Base-by-base conservation (phyloP, 2,113 vertebrate species). In the Menidia beryllina region DNA sequence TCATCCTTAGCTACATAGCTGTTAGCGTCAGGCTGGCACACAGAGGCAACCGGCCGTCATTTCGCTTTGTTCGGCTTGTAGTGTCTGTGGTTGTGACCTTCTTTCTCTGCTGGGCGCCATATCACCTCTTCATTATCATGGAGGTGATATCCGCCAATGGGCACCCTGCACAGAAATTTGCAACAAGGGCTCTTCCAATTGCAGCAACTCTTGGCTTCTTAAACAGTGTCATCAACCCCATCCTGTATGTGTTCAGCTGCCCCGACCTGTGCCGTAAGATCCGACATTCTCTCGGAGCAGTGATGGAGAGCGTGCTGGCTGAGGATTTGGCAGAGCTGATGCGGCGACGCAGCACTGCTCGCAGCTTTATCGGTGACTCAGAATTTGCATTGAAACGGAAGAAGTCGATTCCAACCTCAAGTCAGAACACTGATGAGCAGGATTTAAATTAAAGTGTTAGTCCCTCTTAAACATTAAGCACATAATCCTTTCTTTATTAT, bases 201-300 rank as follows among this genome's bases (percentile, higher is more conserved):
- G 62, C 79, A 17, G 79, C 83, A 20, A 87, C 75, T 4, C 64
- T 93, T 0, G 58, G 88, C 56, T 94, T 94, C 84, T 11, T 94
- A 5, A 94, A 94, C 89, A 90, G 93, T 10, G 84, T 94, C 59
- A 30, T 94, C 27, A 95, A 95, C 78, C 94, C 94, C 13, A 45
- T 94, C 38, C 89, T 95, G 62, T 95, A 95, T 15, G 91, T 94
- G 49, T 79, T 94, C 72, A 94, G 93, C 61, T 94, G 94, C 67
- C 93, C 88, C 0, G 92, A 93, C 67, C 68, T 95, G 72, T 76
- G 90, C 73, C 67, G 2, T 24, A 93, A 91, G 71, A 91, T 95
- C 66, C 84, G 82, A 13, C 80, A 87, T 65, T 94, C 94, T 4
- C 75, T 94, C 59, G 85, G 86, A 23, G 64, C 82, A 0, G 93